Evolutionary conservation across 2,797 vertebrate genomes (phyloP).

Genomic region (Chiloscyllium punctatum): DNA sequence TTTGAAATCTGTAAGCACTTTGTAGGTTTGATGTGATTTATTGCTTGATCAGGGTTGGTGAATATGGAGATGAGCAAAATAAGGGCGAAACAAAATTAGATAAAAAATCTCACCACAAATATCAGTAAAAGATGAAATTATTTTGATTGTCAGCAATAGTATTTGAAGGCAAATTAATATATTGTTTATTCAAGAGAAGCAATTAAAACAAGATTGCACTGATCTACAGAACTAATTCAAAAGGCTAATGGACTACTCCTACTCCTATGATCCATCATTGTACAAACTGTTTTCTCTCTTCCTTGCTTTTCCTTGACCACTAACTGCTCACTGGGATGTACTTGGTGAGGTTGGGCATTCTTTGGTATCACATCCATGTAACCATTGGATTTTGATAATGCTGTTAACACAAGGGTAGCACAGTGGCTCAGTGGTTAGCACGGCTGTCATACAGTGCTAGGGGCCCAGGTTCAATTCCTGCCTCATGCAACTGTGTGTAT

Average conservation of each 20-base stretch:
- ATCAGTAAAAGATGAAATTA: background rate
- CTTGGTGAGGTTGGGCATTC: background rate
- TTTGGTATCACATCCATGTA: background rate
- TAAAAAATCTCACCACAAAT: background rate
- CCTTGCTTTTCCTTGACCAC: background rate
- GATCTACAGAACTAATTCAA: background rate
- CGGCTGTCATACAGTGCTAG: too few species aligned
- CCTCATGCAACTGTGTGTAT: too few species aligned
- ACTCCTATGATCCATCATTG: background rate
- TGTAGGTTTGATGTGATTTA: background rate
- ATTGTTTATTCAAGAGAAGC: background rate
- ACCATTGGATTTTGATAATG: background rate
- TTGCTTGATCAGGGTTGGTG: background rate
- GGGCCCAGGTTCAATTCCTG: too few species aligned
- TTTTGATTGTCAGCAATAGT: background rate
- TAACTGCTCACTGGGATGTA: background rate
- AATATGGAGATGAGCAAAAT: background rate
- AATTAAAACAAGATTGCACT: background rate
- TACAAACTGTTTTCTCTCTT: background rate
- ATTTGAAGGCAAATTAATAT: background rate
- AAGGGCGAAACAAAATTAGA: background rate
- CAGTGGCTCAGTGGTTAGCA: too few species aligned
- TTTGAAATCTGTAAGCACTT: background rate
- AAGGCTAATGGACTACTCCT: background rate
- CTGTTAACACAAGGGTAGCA: background rate